Conservation (phyloP, 2,113 vertebrate genomes). For the Trochalopteron elliotii region DNA sequence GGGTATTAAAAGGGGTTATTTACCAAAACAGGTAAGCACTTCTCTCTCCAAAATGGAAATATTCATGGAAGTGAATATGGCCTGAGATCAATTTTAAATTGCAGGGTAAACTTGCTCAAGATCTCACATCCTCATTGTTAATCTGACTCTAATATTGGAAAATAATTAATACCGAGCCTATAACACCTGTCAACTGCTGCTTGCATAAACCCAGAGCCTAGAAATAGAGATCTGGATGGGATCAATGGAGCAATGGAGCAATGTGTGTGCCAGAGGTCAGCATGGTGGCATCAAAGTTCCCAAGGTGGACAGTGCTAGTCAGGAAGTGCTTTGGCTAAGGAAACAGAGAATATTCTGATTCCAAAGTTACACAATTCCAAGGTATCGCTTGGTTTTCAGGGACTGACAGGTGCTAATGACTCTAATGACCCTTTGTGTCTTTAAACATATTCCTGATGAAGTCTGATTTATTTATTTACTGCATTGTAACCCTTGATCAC, state of each 20-base stretch:
- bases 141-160: background rate
- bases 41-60: conserved; percentile 30
- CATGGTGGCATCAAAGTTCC: background rate
- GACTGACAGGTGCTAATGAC: background rate
- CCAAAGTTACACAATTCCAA: background rate
- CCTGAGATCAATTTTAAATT: conserved; percentile 16
- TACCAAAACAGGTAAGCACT: conserved; percentile 41
- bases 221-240: background rate
- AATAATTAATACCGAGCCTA: background rate
- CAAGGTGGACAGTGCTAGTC: background rate
- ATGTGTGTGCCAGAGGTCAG: background rate
- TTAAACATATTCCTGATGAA: background rate
- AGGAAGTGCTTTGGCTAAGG: background rate
- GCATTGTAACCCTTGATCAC: background rate
- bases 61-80: background rate
- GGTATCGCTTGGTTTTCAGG: background rate
- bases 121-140: background rate
- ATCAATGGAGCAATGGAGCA: background rate
- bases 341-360: background rate
- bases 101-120: background rate
- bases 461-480: background rate
- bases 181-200: background rate
- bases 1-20: conserved; percentile 21
- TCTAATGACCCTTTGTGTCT: background rate
- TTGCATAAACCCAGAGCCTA: background rate